Percentiles rank a stretch among this genome's conserved stretches.
Conservation (phyloP, 2,888 invertebrate genomes). For the Apantesis nais region DNA sequence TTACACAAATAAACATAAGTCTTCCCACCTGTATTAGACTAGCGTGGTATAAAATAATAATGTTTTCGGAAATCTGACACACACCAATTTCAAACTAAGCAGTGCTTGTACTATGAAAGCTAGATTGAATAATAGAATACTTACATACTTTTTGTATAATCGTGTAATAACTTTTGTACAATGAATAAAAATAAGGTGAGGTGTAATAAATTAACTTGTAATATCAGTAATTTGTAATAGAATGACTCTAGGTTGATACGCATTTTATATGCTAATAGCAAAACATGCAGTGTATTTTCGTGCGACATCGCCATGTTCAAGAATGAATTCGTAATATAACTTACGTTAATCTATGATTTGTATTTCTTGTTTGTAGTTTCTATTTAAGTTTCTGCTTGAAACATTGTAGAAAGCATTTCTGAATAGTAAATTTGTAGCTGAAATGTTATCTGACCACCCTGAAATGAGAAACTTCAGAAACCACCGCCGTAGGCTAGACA, state of each 20-base stretch:
- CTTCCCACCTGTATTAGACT: no score
- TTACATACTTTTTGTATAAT: no score
- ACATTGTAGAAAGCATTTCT: slow-evolving; percentile 51
- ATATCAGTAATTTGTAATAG: background rate
- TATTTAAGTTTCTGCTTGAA: background rate
- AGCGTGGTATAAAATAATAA: no score
- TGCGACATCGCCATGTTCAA: background rate
- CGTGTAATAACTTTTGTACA: background rate
- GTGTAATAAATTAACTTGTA: no score
- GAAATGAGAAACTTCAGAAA: slow-evolving; percentile 54
- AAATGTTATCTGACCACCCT: slow-evolving; percentile 60
- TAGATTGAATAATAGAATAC: no score
- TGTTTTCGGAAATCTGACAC: no score
- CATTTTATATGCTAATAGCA: no score
- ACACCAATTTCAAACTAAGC: no score
- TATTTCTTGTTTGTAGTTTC: background rate
- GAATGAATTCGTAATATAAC: background rate
- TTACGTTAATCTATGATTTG: background rate
- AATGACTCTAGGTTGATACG: no score
- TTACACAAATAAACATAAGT: background rate
- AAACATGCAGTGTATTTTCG: no score
- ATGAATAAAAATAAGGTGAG: background rate
- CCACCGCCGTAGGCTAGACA: slow-evolving; percentile 27
- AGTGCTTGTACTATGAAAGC: no score
- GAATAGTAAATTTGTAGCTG: slow-evolving; percentile 64